Conservation (phyloP, 2,113 vertebrate species). For the Paramormyrops kingsleyae region DNA sequence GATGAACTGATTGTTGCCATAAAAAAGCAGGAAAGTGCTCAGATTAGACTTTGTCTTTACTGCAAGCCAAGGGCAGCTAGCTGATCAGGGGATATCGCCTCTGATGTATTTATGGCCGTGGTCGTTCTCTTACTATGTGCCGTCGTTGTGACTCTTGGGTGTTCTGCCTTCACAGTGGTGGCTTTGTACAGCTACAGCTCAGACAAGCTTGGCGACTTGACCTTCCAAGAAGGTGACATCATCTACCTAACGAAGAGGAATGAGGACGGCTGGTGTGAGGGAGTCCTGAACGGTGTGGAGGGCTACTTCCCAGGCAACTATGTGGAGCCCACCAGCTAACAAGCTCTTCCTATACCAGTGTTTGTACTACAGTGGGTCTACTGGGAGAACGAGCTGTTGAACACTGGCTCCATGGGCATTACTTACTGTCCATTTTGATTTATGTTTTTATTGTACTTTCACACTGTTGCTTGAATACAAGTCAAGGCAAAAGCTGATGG, state of each 20-base stretch:
- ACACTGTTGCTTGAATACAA: neutral
- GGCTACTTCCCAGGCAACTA: constrained; percentile 89
- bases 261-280: constrained; percentile 85
- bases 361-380: neutral
- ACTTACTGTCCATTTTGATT: neutral
- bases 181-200: constrained; percentile 83
- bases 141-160: neutral
- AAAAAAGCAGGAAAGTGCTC: neutral
- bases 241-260: constrained; percentile 83
- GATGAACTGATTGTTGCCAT: neutral
- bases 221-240: constrained; percentile 79
- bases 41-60: neutral
- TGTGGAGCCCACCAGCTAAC: constrained; percentile 67
- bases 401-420: neutral
- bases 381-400: neutral
- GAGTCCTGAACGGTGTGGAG: constrained; percentile 71
- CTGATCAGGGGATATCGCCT: neutral
- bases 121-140: neutral
- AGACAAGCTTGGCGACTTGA: constrained; percentile 79
- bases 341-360: neutral
- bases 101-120: neutral
- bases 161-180: constrained; percentile 68
- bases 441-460: neutral
- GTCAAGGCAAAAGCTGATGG: neutral
- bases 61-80: neutral